phyloP scores from a whole-genome alignment of 2,888 invertebrate genomes.

The Falcaria lacertinaria region DNA sequence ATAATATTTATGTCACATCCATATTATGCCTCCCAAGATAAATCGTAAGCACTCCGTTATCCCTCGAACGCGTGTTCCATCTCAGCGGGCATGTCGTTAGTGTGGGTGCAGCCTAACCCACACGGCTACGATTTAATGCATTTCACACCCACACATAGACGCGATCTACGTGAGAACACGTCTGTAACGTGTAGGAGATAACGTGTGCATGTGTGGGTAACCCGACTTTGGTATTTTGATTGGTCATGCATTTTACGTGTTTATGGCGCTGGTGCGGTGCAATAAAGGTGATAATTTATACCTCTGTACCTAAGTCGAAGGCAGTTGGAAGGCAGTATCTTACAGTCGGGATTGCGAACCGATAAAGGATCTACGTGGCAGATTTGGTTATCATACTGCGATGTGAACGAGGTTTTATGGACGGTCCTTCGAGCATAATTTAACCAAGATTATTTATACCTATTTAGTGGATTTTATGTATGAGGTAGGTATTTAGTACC shows the following conservation, averaged over 20 bases:
- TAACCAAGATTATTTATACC: background rate
- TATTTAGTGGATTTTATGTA: no score
- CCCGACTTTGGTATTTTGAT: constrained; percentile 78
- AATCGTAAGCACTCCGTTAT: constrained; percentile 75
- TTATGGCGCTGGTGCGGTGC: constrained; percentile 65
- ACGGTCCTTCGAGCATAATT: background rate
- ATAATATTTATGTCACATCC: constrained; percentile 30
- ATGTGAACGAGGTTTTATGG: background rate
- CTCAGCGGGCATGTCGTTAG: constrained; percentile 52
- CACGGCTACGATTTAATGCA: constrained; percentile 43
- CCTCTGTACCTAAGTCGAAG: constrained; percentile 55
- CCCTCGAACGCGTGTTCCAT: constrained; percentile 76
- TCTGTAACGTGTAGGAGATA: background rate
- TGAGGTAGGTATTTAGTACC: no score
- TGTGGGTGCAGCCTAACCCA: constrained; percentile 41
- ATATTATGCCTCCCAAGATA: constrained; percentile 41
- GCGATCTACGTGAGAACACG: constrained; percentile 12
- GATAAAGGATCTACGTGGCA: constrained; percentile 38
- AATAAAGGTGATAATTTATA: constrained; percentile 72
- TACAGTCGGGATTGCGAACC: constrained; percentile 26
- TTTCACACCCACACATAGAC: constrained; percentile 40
- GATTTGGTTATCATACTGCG: background rate
- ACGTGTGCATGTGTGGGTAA: constrained; percentile 47
- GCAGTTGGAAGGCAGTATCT: constrained; percentile 48
- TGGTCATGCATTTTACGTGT: constrained; percentile 80